phyloP scores from a whole-genome alignment of 2,888 invertebrate species.

The Antheraea assamensis region DNA sequence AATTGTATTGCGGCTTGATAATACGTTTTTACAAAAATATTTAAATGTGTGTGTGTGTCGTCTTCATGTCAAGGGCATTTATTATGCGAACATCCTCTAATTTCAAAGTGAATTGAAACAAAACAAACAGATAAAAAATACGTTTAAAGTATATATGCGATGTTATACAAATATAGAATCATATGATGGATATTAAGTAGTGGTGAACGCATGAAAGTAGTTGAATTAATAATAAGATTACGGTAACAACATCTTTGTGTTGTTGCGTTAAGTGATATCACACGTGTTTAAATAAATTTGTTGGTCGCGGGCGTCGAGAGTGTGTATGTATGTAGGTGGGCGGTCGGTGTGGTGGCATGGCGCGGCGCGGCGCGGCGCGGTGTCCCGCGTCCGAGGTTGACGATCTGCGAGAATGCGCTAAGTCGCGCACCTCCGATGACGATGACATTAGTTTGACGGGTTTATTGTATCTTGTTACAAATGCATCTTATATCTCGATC shows the following conservation, averaged over 20 bases:
- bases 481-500: constrained; percentile 21
- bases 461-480: constrained; percentile 49
- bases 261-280: constrained; percentile 45
- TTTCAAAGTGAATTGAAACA: not conserved
- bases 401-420: constrained; percentile 74
- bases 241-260: constrained; percentile 49
- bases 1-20: constrained; percentile 20
- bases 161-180: not conserved
- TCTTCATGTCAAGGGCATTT: not conserved
- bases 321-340: constrained; percentile 40
- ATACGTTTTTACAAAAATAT: constrained; percentile 1
- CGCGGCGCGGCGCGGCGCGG: constrained; percentile 42
- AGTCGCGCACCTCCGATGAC: constrained; percentile 57
- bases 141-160: not conserved
- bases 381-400: constrained; percentile 66
- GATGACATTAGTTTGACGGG: constrained; percentile 66
- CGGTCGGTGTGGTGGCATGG: constrained; percentile 41
- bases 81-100: not conserved
- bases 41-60: constrained; percentile 2
- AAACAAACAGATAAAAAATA: not conserved
- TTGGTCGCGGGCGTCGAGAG: constrained; percentile 23
- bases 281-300: constrained; percentile 27
- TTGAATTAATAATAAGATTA: constrained; percentile 32
- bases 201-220: constrained; percentile 14
- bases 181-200: not conserved